These are phyloP conservation scores for Rhipidura dahli DNA, from an alignment of 2,113 vertebrate species.

Conservation along the genomic window DNA sequence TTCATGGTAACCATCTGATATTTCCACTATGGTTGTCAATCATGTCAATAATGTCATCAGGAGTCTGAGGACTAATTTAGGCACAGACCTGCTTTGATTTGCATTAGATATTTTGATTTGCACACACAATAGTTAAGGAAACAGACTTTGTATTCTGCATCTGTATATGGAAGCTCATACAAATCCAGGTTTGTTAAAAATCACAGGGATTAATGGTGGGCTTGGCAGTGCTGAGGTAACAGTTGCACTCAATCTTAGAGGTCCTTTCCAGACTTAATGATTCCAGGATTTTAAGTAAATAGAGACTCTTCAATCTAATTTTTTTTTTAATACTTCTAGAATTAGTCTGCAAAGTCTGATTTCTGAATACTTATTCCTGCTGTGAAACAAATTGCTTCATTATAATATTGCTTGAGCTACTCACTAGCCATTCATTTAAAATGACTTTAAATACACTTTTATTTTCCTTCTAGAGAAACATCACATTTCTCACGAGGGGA, in stretches of 20 bases:
- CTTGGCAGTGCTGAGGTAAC: neutral
- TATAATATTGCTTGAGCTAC: neutral
- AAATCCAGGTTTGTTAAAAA: neutral
- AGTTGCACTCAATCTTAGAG: fast-evolving
- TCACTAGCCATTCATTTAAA: neutral
- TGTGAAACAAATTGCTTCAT: neutral
- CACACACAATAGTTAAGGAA: neutral
- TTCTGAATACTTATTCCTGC: neutral
- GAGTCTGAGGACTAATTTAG: neutral
- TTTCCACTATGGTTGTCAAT: neutral
- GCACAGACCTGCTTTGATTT: neutral
- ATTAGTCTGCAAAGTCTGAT: neutral
- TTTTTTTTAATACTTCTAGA: neutral
- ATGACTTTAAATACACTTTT: neutral
- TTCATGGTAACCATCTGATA: neutral
- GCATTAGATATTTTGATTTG: neutral
- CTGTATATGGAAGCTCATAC: neutral
- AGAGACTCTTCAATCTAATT: neutral
- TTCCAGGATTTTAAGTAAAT: neutral
- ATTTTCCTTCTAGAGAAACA: neutral
- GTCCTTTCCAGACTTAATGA: neutral
- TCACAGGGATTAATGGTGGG: neutral
- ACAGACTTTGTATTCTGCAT: neutral
- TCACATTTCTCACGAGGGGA: neutral
- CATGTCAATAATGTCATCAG: neutral